Conservation (phyloP, 2,797 vertebrate genomes). For the Gastrophryne carolinensis region DNA sequence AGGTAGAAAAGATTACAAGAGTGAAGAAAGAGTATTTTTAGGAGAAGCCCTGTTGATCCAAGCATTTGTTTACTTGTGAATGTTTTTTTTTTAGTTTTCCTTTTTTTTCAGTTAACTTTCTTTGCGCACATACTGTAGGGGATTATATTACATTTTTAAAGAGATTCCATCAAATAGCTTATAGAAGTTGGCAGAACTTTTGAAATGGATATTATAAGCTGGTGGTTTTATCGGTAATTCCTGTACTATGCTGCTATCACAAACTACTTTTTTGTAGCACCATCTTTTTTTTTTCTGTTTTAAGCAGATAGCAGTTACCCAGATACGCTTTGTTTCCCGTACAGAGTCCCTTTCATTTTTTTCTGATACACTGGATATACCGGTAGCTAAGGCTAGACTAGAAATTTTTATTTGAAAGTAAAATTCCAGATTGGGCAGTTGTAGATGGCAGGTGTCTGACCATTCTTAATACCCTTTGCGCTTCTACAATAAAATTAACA, state of each 20-base stretch:
- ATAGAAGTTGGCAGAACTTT: not conserved
- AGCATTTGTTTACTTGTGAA: slow-evolving; percentile 25
- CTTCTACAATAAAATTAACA: too few relatives aligned
- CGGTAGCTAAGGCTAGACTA: too few relatives aligned
- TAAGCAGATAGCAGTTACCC: too few relatives aligned
- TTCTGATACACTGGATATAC: too few relatives aligned
- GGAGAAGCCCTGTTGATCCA: not conserved
- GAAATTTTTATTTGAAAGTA: too few relatives aligned
- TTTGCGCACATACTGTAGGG: not conserved
- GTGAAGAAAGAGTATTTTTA: slow-evolving; percentile 14
- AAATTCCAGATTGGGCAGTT: too few relatives aligned
- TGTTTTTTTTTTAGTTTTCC: slow-evolving; percentile 1
- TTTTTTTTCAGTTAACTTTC: not conserved
- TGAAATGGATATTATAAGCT: not conserved
- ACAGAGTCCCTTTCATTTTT: too few relatives aligned
- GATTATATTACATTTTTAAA: slow-evolving; percentile 17
- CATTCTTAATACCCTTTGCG: too few relatives aligned
- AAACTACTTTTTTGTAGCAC: not conserved
- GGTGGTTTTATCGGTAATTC: slow-evolving; percentile 2
- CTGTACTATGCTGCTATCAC: not conserved
- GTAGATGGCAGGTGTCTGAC: too few relatives aligned
- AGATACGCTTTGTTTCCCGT: too few relatives aligned
- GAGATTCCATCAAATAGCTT: slow-evolving; percentile 10
- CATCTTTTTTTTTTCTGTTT: too few relatives aligned
- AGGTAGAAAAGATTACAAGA: slow-evolving; percentile 32